Evolutionary conservation across 2,888 invertebrate genomes (phyloP).

Genomic region (Cyclophora punctaria): DNA sequence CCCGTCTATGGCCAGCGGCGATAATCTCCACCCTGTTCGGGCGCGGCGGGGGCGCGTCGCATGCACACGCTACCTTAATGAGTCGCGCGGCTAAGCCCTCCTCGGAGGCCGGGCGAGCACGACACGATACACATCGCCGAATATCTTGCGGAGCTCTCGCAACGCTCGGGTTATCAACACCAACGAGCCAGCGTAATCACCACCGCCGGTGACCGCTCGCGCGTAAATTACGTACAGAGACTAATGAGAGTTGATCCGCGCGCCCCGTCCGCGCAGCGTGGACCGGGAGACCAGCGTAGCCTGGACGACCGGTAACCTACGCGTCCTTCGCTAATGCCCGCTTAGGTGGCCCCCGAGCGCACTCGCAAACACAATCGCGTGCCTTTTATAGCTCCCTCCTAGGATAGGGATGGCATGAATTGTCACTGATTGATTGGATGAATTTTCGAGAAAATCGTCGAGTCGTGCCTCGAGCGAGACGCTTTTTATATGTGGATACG

Average conservation of each 20-base stretch:
- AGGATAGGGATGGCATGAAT: conserved; percentile 42
- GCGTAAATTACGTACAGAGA: conserved; percentile 61
- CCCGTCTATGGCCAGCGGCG: conserved; percentile 38
- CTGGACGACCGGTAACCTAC: conserved; percentile 47
- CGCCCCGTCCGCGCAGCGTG: conserved; percentile 13
- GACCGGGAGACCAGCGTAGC: conserved; percentile 27
- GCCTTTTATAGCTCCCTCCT: conserved; percentile 50
- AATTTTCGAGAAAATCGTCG: conserved; percentile 13
- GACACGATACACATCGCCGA: conserved; percentile 17
- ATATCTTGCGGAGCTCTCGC: conserved; percentile 32
- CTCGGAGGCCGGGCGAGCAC: conserved; percentile 32
- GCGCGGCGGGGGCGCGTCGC: conserved; percentile 39
- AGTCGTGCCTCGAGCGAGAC: too few species aligned
- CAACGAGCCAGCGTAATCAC: conserved; percentile 65
- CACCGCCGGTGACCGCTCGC: conserved; percentile 66
- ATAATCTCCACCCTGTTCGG: conserved; percentile 34
- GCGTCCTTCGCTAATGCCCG: conserved; percentile 67
- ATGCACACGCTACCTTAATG: conserved; percentile 60
- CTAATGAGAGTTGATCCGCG: conserved; percentile 33
- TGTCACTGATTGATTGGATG: conserved; percentile 52
- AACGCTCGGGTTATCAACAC: conserved; percentile 52
- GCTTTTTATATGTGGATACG: conserved; percentile 1
- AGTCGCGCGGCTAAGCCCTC: conserved; percentile 40
- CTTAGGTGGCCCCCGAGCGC: conserved; percentile 58
- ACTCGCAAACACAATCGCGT: conserved; percentile 59